Percentiles rank a stretch among this genome's conserved stretches.
Conservation (phyloP, 2,797 vertebrate genomes). For the Ctenopoma kingsleyae region DNA sequence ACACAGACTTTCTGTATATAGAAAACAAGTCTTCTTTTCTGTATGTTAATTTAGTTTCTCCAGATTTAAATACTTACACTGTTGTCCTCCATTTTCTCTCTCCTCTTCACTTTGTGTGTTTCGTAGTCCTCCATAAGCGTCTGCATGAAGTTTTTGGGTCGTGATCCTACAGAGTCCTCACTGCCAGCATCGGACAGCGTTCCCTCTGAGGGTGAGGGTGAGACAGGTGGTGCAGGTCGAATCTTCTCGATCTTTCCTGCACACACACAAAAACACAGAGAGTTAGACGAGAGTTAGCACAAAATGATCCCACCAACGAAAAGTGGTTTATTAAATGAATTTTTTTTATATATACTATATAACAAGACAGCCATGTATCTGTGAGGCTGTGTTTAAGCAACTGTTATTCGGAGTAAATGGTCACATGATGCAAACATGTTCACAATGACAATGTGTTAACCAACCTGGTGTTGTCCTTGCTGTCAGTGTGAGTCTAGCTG, state of each 20-base stretch:
- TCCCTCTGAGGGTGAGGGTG: constrained; percentile 88
- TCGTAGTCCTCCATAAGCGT: constrained; percentile 98
- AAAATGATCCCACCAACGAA: neutral
- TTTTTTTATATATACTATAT: neutral
- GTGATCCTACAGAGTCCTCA: constrained; percentile 90
- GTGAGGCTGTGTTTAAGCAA: no score
- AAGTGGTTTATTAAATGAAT: neutral
- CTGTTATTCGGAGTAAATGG: no score
- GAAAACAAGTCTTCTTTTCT: neutral
- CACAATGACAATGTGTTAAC: constrained; percentile 25
- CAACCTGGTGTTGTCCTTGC: constrained; percentile 94
- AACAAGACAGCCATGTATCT: no score
- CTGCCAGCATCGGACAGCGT: constrained; percentile 88
- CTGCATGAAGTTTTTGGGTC: constrained; percentile 97
- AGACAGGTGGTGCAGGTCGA: constrained; percentile 87
- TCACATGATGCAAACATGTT: no score
- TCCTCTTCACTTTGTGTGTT: constrained; percentile 95
- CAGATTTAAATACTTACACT: constrained; percentile 87
- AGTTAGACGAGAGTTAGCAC: neutral
- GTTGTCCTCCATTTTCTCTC: constrained; percentile 94
- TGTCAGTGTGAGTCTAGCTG: constrained; percentile 84
- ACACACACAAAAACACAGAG: constrained; percentile 24
- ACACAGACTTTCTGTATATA: no score
- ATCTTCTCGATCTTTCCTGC: constrained; percentile 98
- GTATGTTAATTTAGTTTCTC: neutral